These are phyloP conservation scores for Loripinus fragilis DNA, from an alignment of 2,888 invertebrate genomes.

Conservation along the genomic window DNA sequence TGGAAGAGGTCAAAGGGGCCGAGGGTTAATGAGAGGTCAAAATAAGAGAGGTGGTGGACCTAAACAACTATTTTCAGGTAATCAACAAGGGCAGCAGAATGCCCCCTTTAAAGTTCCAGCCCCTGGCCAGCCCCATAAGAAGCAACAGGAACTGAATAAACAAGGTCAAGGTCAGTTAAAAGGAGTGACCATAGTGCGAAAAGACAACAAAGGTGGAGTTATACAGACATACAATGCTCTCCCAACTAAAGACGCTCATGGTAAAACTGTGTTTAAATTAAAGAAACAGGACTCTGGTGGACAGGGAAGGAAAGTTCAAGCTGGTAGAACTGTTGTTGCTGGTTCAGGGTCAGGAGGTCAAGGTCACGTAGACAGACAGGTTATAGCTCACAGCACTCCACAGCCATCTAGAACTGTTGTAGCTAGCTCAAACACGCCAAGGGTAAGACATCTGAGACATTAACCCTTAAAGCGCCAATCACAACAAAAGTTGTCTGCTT, in stretches of 20 bases:
- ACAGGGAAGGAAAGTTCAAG: neutral
- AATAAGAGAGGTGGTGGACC: neutral
- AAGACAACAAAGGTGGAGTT: neutral
- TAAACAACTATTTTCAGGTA: neutral
- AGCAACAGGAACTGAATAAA: neutral
- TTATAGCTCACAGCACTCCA: neutral
- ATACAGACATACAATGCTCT: neutral
- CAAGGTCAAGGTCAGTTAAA: neutral
- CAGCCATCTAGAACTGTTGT: neutral
- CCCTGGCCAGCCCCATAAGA: neutral
- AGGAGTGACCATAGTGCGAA: neutral
- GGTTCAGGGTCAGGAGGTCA: neutral
- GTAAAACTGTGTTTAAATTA: constrained; percentile 1
- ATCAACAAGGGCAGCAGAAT: neutral
- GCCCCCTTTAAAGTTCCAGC: too few species aligned
- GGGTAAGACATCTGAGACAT: neutral
- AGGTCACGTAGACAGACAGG: neutral
- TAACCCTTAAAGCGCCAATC: too few species aligned
- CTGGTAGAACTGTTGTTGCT: neutral
- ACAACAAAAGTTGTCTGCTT: too few species aligned
- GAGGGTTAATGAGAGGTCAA: neutral
- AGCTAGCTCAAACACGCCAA: neutral
- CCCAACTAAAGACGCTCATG: neutral
- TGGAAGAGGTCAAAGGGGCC: neutral
- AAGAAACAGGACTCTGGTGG: neutral